Conservation (phyloP, 2,888 invertebrate species). For the Drosophila greeni region DNA sequence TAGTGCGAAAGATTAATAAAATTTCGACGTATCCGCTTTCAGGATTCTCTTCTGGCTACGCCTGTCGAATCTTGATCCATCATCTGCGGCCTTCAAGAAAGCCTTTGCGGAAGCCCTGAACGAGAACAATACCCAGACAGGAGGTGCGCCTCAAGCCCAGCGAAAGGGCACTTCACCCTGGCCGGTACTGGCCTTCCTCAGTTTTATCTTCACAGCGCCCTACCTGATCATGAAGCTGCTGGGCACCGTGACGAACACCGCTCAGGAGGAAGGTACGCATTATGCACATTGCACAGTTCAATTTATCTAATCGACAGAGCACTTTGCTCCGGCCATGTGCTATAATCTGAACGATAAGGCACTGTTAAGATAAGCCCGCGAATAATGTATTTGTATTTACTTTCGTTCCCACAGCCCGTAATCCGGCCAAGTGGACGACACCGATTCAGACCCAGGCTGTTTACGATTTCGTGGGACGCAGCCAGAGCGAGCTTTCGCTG, state of each 20-base stretch:
- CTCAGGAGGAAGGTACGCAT: slow-evolving; percentile 82
- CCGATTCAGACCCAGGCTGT: slow-evolving; percentile 84
- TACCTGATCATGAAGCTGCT: slow-evolving; percentile 93
- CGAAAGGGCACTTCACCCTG: slow-evolving; percentile 83
- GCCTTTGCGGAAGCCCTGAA: slow-evolving; percentile 78
- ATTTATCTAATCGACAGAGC: slow-evolving; percentile 57
- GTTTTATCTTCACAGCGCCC: slow-evolving; percentile 93
- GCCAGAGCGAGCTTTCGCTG: slow-evolving; percentile 88
- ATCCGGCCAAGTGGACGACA: slow-evolving; percentile 85
- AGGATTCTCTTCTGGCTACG: slow-evolving; percentile 77
- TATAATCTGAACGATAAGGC: slow-evolving; percentile 46
- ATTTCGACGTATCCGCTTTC: not conserved
- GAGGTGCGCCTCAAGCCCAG: slow-evolving; percentile 65
- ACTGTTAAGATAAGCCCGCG: slow-evolving; percentile 48
- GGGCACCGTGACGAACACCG: slow-evolving; percentile 80
- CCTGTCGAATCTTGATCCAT: slow-evolving; percentile 77
- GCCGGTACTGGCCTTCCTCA: slow-evolving; percentile 94
- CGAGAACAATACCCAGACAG: slow-evolving; percentile 62
- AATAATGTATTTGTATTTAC: slow-evolving; percentile 22
- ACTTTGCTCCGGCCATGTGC: slow-evolving; percentile 51
- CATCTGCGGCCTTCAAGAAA: slow-evolving; percentile 79
- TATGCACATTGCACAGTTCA: slow-evolving; percentile 41
- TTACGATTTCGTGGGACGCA: slow-evolving; percentile 86
- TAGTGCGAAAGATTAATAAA: not conserved
- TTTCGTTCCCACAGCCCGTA: slow-evolving; percentile 79